A percentile compares a stretch with the other conserved stretches of the same genome.
These are phyloP conservation scores for Alcedo atthis DNA, from an alignment of 2,797 vertebrate species.

Conservation along the genomic window DNA sequence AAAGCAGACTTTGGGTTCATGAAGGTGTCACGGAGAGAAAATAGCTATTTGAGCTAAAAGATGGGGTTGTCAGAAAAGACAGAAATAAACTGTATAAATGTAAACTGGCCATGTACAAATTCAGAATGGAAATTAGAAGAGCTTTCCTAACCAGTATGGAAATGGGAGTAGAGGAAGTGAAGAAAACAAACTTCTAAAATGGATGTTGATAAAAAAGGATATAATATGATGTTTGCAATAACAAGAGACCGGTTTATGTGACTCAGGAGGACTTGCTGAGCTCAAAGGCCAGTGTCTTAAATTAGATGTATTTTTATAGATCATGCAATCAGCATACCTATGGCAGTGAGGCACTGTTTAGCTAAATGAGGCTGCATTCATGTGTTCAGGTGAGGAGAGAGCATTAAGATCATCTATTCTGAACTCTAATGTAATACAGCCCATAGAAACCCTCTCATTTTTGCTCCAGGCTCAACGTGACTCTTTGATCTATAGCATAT, in stretches of 20 bases:
- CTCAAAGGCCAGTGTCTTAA: not conserved
- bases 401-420: not conserved
- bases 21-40: not conserved
- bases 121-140: not conserved
- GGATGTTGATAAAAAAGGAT: not conserved
- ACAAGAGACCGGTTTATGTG: not conserved
- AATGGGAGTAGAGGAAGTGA: not conserved
- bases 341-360: not conserved
- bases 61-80: not conserved
- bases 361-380: not conserved
- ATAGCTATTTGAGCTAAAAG: not conserved
- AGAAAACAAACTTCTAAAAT: not conserved
- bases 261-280: not conserved
- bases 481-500: conserved; percentile 32
- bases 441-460: not conserved
- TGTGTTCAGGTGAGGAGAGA: conserved; percentile 13
- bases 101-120: not conserved
- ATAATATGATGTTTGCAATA: not conserved
- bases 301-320: not conserved
- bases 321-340: not conserved
- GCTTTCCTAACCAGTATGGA: not conserved
- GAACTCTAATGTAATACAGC: conserved; percentile 3
- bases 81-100: not conserved
- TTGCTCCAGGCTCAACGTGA: not conserved
- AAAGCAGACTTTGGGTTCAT: not conserved